Conservation (phyloP, 35 echinoderm and acorn worm species). For the Chiridota heheva region DNA sequence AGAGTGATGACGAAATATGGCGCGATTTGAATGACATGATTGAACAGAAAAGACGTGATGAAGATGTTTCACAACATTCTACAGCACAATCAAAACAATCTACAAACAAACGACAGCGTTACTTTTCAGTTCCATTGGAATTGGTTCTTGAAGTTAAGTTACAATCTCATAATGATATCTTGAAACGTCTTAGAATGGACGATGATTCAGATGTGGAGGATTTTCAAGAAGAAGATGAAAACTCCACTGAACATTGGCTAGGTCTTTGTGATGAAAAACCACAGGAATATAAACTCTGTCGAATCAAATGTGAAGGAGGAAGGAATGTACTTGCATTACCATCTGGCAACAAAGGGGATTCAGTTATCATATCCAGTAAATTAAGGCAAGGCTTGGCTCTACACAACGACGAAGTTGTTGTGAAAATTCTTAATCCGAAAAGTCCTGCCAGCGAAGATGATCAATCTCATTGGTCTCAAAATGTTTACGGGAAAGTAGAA, state of each 20-base stretch:
- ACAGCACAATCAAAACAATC: too few relatives aligned
- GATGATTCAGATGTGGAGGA: conserved; percentile 66
- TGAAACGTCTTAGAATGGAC: conserved; percentile 16
- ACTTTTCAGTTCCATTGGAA: conserved; percentile 36
- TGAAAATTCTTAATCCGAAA: conserved; percentile 61
- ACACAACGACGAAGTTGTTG: conserved; percentile 56
- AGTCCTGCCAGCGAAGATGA: conserved; percentile 22
- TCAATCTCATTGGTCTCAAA: background rate
- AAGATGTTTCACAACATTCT: too few relatives aligned
- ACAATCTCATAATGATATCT: conserved; percentile 13
- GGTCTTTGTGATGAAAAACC: background rate
- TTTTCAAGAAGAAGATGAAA: background rate
- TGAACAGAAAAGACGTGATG: background rate
- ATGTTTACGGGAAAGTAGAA: conserved; percentile 57
- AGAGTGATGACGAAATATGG: conserved; percentile 47
- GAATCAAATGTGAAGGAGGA: conserved; percentile 29
- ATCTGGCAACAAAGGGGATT: conserved; percentile 27
- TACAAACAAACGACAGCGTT: too few relatives aligned
- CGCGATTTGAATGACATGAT: conserved; percentile 46
- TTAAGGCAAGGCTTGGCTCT: conserved; percentile 53
- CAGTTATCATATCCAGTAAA: conserved; percentile 46
- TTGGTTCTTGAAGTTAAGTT: conserved; percentile 7
- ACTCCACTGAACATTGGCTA: conserved; percentile 16
- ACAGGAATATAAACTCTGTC: conserved; percentile 52
- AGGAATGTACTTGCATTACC: conserved; percentile 48